Evolutionary conservation across 2,888 invertebrate genomes (phyloP), one percentile per base, ranked within the genome.

Genomic region (Brachyptera risi): DNA sequence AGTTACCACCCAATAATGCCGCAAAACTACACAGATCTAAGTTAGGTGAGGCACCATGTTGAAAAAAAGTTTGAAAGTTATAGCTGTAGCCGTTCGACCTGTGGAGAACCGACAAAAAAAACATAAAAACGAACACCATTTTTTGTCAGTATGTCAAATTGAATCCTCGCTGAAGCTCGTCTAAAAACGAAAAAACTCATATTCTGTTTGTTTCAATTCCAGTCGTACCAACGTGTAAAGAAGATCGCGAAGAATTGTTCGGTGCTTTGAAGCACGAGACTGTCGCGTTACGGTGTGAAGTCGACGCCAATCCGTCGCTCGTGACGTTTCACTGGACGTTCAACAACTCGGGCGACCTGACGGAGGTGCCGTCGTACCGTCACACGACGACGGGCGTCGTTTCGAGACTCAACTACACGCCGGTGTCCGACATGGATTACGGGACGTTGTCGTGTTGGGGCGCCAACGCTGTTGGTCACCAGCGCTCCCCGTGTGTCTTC

Each of bases 301-400:
- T 93, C 66, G 91, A 92, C 72, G 89, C 93, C 68, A 92, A 92
- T 72, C 93, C 93, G n/a, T 84, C 90, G 7, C 83, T 88, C 61
- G 85, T 87, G 70, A 84, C 87, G 71, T 94, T 92, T 77, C 89
- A 90, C 71, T 94, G 94, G 94, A 92, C 92, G 67, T 92, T 94
- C 80, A 94, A 94, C 79, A 91, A 90, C 74, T 91, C 91, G 63
- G 92, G 92, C 17, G 91, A 91, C 72, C 87, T 90, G 76, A 86
- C 87, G 56, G 88, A 91, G 73, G 80, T 90, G 68, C 84, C 90
- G 61, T 75, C 80, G 60, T 83, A 85, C 58, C 83, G 84, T 70
- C 86, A 82, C 74, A 84, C 79, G 67, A 84, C 80, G 67, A 80
- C 86, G 64, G 86, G 87, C 1, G 83, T 84, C 66, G 82, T 83